phyloP scores from a whole-genome alignment of 2,888 invertebrate species.

The Ophion slaviceki region DNA sequence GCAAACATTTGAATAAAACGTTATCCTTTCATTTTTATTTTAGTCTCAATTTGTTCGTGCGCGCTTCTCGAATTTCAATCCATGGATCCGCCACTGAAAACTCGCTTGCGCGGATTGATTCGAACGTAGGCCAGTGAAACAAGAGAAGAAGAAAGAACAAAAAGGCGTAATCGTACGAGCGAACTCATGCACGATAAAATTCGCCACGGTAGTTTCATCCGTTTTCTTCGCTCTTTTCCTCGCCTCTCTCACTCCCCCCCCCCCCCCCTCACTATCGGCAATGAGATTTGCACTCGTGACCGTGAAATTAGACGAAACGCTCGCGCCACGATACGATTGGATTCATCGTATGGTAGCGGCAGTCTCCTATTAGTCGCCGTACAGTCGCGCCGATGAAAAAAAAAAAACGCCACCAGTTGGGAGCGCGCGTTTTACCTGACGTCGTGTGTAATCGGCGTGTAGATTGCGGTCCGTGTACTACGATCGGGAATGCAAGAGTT shows the following conservation, averaged over 20 bases:
- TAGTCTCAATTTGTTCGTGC: too few relatives aligned
- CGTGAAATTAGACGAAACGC: conserved; percentile 64
- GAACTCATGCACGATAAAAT: conserved; percentile 37
- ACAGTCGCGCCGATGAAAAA: conserved; percentile 15
- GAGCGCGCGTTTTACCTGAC: conserved; percentile 4
- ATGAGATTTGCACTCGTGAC: conserved; percentile 60
- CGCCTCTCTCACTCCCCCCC: conserved; percentile 8
- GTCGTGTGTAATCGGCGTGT: background rate
- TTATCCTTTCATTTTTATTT: too few relatives aligned
- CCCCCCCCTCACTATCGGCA: conserved; percentile 46
- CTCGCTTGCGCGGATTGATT: too few relatives aligned
- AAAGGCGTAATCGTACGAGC: conserved; percentile 30
- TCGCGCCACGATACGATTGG: conserved; percentile 35
- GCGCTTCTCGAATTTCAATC: too few relatives aligned
- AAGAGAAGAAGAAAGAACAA: background rate
- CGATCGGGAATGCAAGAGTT: conserved; percentile 6
- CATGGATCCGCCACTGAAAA: too few relatives aligned
- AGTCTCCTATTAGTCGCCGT: conserved; percentile 36
- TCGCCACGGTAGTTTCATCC: conserved; percentile 51
- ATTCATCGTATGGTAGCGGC: conserved; percentile 28
- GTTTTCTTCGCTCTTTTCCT: conserved; percentile 38
- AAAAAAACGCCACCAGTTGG: background rate
- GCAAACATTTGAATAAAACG: too few relatives aligned
- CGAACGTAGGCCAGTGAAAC: background rate
- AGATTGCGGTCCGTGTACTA: conserved; percentile 17